Base-by-base conservation (phyloP, 2,888 invertebrate genomes). In the Drosophila bunnanda region DNA sequence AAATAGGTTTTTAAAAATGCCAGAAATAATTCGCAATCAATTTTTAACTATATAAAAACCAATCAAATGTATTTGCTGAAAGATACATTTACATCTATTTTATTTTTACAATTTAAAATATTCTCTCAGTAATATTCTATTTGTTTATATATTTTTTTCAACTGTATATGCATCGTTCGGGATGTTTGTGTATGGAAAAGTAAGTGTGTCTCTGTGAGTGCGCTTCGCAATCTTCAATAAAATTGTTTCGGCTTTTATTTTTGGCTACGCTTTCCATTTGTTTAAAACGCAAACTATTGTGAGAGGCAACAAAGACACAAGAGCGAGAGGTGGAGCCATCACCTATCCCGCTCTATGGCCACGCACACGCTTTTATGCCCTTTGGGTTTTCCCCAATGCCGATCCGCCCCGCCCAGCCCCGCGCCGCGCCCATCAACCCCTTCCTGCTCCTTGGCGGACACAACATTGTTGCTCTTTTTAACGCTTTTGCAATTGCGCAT, bases 221-320 rank as follows among this genome's bases (percentile, higher is more conserved):
- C 72, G 39, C 69, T 76, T 87, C 77, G 82, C 85, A 89, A 86
- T 86, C 89, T 82, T 89, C 88, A 86, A 89, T 86, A 86, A 89
- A 89, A 89, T 71, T 71, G 85, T 85, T 85, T 82, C 80, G 69
- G 73, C 82, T 75, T 77, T 79, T 76, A 67, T 74, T 72, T 80
- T 76, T 71, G 82, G 77, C 73, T 80, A 80, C 80, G 80, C 83
- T 82, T 86, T 85, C 80, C 85, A 86, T 86, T 86, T 86, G 89
- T 78, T 86, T 89, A 89, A 86, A 89, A 82, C 87, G 83, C 80
- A 89, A 81, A 85, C 84, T 86, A 89, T 89, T 89, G 88, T 77
- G 75, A 36, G 34, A 38, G 75, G 75, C 75, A 71, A 74, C 74
- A 71, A 65, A 74, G 65, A 65, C 50, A 54, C 22, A 32, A 41